Evolutionary conservation across 2,888 invertebrate genomes (phyloP).

Genomic region (Gnatocerus cornutus): DNA sequence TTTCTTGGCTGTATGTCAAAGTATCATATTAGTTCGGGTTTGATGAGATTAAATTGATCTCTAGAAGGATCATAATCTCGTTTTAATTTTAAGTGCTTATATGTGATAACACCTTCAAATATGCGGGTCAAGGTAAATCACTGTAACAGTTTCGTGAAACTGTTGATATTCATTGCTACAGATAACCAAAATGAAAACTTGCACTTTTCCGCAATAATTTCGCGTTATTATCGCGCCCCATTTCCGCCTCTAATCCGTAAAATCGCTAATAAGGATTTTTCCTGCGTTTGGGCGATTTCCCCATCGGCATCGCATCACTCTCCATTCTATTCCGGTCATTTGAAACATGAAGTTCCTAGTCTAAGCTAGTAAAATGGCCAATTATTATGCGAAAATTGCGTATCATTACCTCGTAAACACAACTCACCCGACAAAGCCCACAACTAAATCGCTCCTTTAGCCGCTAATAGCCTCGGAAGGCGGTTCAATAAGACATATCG

Average conservation of each 20-base stretch:
- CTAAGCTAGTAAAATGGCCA: conserved; percentile 9
- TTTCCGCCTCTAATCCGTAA: conserved; percentile 1
- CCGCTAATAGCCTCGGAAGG: conserved; percentile 31
- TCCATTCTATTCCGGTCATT: conserved; percentile 5
- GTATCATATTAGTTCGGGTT: no score
- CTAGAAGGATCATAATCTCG: no score
- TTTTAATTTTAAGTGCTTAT: no score
- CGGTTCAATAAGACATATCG: conserved; percentile 27
- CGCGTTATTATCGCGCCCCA: conserved; percentile 1
- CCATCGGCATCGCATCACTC: not conserved
- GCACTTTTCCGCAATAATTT: not conserved
- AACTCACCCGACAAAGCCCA: conserved; percentile 21
- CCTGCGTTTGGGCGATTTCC: conserved; percentile 13
- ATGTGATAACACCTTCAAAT: no score
- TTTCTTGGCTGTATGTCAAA: no score
- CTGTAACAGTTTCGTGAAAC: no score
- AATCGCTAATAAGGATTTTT: conserved; percentile 23
- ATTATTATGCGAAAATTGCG: conserved; percentile 34
- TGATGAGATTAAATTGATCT: no score
- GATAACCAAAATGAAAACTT: not conserved
- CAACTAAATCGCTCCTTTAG: conserved; percentile 24
- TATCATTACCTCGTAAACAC: conserved; percentile 34
- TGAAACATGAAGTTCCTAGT: not conserved
- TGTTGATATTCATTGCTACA: no score
- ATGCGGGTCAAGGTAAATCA: no score